Percentiles rank a stretch among this genome's conserved stretches.
Evolutionary conservation across 2,113 vertebrate genomes (phyloP).

Genomic region (Telmatochromis sp.): DNA sequence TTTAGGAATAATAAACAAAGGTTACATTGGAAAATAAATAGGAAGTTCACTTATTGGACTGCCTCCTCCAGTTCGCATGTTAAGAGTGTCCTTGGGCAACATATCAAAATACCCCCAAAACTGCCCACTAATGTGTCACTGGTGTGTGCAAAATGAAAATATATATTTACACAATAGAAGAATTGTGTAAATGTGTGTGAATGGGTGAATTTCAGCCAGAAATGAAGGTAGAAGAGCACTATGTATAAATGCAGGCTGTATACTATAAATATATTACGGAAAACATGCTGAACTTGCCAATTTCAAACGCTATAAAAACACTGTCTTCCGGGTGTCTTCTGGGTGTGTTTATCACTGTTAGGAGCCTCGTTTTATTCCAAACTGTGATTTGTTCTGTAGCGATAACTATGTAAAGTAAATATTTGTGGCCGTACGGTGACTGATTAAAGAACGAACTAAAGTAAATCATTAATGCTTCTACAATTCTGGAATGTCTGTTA

Average conservation of each 20-base stretch:
- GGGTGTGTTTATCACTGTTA: not conserved
- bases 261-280: not conserved
- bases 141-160: not conserved
- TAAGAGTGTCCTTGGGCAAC: not conserved
- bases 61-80: not conserved
- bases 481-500: not conserved
- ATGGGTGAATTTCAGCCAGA: not conserved
- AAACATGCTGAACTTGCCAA: not conserved
- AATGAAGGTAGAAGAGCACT: not conserved
- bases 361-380: not conserved
- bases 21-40: not conserved
- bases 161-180: not conserved
- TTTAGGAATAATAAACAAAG: not conserved
- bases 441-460: not conserved
- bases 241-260: not conserved
- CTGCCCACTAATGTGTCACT: not conserved
- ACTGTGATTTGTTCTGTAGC: not conserved
- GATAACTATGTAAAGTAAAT: not conserved
- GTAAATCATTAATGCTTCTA: not conserved
- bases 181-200: not conserved
- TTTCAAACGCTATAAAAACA: not conserved
- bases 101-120: not conserved
- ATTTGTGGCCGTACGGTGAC: not conserved
- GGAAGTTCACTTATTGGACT: not conserved
- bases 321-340: not conserved